phyloP scores from a whole-genome alignment of 2,797 vertebrate species.

The Toxotes lorentzi region DNA sequence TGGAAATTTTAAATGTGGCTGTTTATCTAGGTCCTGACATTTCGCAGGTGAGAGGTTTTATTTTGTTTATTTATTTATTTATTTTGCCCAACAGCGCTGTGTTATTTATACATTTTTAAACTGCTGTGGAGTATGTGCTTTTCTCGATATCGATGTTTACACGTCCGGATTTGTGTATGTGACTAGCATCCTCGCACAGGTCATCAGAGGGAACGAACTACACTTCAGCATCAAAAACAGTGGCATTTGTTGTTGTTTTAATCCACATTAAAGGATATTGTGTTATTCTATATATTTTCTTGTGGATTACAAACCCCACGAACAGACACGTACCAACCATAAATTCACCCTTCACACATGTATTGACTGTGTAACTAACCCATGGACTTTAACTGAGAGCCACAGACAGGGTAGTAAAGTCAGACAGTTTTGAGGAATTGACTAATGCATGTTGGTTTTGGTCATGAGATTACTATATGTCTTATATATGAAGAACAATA shows the following conservation, averaged over 20 bases:
- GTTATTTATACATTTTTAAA: constrained; percentile 45
- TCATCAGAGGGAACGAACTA: constrained; percentile 9
- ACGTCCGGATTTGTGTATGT: constrained; percentile 23
- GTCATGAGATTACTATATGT: background rate
- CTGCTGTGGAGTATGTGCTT: background rate
- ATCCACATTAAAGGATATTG: background rate
- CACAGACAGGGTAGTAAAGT: background rate
- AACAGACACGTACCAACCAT: background rate
- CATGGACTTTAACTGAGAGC: background rate
- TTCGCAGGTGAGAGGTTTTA: constrained; percentile 42
- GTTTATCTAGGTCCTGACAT: constrained; percentile 34
- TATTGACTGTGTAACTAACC: background rate
- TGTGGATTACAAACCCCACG: background rate
- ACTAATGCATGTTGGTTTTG: background rate
- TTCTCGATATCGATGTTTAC: constrained; percentile 26
- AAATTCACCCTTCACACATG: too few relatives aligned
- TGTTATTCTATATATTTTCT: background rate
- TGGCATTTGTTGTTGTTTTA: too few relatives aligned
- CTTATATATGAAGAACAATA: too few relatives aligned
- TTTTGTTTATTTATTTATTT: background rate
- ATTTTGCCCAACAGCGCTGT: constrained; percentile 19
- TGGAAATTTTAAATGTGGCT: constrained; percentile 32
- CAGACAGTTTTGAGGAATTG: background rate
- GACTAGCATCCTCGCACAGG: constrained; percentile 20
- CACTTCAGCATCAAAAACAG: background rate